These are phyloP conservation scores for Halichoeres trimaculatus DNA, from an alignment of 2,113 vertebrate species.

Conservation along the genomic window DNA sequence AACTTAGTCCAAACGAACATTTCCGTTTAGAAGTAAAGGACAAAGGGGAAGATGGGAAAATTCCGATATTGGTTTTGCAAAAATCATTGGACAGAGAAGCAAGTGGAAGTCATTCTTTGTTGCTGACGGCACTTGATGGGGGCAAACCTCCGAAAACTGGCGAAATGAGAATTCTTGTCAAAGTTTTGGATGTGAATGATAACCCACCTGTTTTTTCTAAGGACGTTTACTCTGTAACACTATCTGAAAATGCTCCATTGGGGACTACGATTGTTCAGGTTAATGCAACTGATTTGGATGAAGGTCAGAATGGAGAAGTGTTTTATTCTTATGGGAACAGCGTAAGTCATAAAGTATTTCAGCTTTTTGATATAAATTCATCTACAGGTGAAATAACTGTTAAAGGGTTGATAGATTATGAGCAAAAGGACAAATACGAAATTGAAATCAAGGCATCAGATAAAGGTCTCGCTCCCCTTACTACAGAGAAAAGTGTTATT, in stretches of 20 bases:
- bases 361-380: slow-evolving; percentile 60
- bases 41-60: slow-evolving; percentile 67
- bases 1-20: slow-evolving; percentile 70
- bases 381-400: slow-evolving; percentile 71
- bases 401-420: slow-evolving; percentile 67
- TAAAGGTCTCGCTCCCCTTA: slow-evolving; percentile 24
- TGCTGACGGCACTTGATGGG: slow-evolving; percentile 76
- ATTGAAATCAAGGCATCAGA: slow-evolving; percentile 79
- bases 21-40: slow-evolving; percentile 77
- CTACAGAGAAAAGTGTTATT: slow-evolving; percentile 46
- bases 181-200: slow-evolving; percentile 78
- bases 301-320: slow-evolving; percentile 72
- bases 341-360: slow-evolving; percentile 33
- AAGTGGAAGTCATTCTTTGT: slow-evolving; percentile 37
- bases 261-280: slow-evolving; percentile 70
- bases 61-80: slow-evolving; percentile 71
- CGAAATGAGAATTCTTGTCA: slow-evolving; percentile 58
- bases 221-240: slow-evolving; percentile 46
- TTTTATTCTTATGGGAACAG: slow-evolving; percentile 71
- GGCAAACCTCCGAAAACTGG: slow-evolving; percentile 76
- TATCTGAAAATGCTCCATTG: slow-evolving; percentile 46
- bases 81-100: slow-evolving; percentile 77
- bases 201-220: slow-evolving; percentile 73
- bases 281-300: slow-evolving; percentile 79
- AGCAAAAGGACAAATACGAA: slow-evolving; percentile 67